Evolutionary conservation across 1,140 invertebrate species (phyloP).

Genomic region (Streblospio benedicti): DNA sequence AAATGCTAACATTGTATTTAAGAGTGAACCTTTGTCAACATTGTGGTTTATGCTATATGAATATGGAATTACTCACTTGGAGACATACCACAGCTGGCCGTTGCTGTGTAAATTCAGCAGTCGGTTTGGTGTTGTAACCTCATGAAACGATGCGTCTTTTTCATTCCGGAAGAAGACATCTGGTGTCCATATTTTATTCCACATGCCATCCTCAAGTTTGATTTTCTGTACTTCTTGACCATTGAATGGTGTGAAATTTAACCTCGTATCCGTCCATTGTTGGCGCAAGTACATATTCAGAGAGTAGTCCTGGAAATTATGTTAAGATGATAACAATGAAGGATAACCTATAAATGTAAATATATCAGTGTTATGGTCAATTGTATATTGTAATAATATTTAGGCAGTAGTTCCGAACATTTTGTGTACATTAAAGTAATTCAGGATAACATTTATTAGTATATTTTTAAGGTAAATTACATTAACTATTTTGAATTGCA

Average conservation of each 20-base stretch:
- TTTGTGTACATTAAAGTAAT: too few relatives aligned
- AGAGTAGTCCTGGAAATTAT: slow-evolving; percentile 36
- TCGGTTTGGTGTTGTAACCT: slow-evolving; percentile 55
- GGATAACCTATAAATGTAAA: background rate
- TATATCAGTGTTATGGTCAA: background rate
- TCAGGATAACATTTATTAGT: too few relatives aligned
- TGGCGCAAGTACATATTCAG: slow-evolving; percentile 42
- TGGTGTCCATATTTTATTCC: slow-evolving; percentile 32
- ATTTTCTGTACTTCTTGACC: slow-evolving; percentile 21
- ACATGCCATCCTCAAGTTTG: slow-evolving; percentile 30
- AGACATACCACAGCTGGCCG: slow-evolving; percentile 43
- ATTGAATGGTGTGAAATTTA: slow-evolving; percentile 21
- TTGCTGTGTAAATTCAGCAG: slow-evolving; percentile 56
- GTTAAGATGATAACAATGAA: background rate
- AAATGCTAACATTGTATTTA: too few relatives aligned
- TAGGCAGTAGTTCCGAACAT: too few relatives aligned
- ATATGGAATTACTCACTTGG: slow-evolving; percentile 33
- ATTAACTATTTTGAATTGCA: too few relatives aligned
- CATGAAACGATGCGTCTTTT: slow-evolving; percentile 50
- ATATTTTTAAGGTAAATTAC: too few relatives aligned
- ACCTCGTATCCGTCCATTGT: slow-evolving; percentile 39
- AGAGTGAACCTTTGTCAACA: too few relatives aligned
- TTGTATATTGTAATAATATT: too few relatives aligned
- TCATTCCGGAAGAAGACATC: slow-evolving; percentile 52
- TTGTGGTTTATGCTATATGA: too few relatives aligned